phyloP scores from a whole-genome alignment of 2,113 vertebrate species.

The Cranoglanis bouderius region DNA sequence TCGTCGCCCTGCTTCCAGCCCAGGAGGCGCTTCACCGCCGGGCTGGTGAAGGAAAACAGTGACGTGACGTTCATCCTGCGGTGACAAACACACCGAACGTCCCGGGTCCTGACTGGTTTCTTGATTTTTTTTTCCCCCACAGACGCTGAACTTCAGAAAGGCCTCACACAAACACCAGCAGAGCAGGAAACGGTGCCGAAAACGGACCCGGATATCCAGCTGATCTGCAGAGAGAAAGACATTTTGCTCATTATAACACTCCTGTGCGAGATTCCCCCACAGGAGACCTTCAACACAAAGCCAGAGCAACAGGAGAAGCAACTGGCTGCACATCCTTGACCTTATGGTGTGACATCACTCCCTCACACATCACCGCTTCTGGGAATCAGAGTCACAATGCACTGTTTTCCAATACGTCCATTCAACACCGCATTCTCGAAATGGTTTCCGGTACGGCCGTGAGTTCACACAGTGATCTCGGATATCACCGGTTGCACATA shows the following conservation, averaged over 20 bases:
- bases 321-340: constrained; percentile 36
- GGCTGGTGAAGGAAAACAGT: constrained; percentile 98
- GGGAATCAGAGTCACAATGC: constrained; percentile 57
- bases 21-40: constrained; percentile 92
- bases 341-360: constrained; percentile 45
- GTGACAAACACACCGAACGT: background rate
- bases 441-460: constrained; percentile 66
- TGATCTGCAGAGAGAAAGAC: constrained; percentile 42
- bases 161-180: background rate
- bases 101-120: background rate
- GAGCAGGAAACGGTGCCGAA: constrained; percentile 14
- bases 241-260: background rate
- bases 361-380: constrained; percentile 59
- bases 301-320: background rate
- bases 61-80: constrained; percentile 91
- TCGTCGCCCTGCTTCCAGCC: constrained; percentile 98
- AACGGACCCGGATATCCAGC: constrained; percentile 24
- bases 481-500: constrained; percentile 46
- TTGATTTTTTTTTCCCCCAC: background rate
- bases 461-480: constrained; percentile 61
- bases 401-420: constrained; percentile 45
- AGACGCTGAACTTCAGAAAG: background rate
- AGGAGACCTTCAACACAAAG: background rate
- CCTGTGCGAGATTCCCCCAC: background rate
- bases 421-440: constrained; percentile 59